Conservation (phyloP, 2,113 vertebrate genomes). For the Oplegnathus fasciatus region DNA sequence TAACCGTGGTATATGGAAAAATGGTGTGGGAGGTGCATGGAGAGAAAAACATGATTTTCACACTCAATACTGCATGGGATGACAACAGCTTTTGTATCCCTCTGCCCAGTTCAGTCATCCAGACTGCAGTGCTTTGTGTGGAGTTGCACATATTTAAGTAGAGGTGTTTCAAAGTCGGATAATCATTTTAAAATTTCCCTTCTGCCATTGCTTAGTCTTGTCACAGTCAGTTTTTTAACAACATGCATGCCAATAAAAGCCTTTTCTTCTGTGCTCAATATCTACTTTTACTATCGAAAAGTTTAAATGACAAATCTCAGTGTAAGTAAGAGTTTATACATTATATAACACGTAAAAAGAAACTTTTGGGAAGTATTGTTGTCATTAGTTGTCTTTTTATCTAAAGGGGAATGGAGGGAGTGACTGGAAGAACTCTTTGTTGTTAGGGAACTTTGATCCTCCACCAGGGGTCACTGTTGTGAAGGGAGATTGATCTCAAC, state of each 20-base stretch:
- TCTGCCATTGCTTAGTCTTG: background rate
- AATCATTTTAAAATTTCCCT: background rate
- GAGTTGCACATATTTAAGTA: background rate
- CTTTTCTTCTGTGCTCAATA: background rate
- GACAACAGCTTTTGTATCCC: constrained; percentile 7
- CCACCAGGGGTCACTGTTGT: constrained; percentile 86
- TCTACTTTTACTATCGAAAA: background rate
- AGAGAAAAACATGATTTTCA: constrained; percentile 42
- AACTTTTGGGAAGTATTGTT: background rate
- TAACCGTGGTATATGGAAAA: constrained; percentile 1
- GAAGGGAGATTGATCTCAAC: constrained; percentile 72
- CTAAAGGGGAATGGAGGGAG: background rate
- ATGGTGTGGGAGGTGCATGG: constrained; percentile 28
- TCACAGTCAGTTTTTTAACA: background rate
- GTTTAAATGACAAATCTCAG: background rate
- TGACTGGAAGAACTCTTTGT: constrained; percentile 31
- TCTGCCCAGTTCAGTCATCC: constrained; percentile 6
- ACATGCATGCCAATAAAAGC: background rate
- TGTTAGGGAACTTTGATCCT: constrained; percentile 58
- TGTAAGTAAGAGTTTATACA: too few relatives aligned
- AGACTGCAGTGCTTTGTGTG: background rate
- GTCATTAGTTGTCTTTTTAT: constrained; percentile 7
- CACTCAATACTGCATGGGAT: constrained; percentile 24
- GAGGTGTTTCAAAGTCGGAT: constrained; percentile 6
- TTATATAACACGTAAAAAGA: background rate